phyloP scores from a whole-genome alignment of 2,113 vertebrate species.

The Phainopepla nitens region DNA sequence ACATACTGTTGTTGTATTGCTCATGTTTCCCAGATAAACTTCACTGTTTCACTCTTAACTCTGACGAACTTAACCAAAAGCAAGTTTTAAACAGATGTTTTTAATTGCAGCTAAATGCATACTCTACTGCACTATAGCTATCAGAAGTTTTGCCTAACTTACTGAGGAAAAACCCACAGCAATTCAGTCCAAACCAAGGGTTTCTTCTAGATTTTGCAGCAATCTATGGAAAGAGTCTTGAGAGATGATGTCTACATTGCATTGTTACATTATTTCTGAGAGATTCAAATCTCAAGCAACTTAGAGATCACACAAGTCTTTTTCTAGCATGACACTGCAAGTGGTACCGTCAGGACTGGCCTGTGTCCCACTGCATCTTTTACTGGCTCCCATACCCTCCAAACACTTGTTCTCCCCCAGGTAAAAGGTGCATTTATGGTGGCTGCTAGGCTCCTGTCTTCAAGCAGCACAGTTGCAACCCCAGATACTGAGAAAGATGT shows the following conservation, averaged over 20 bases:
- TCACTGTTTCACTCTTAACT: background rate
- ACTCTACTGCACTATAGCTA: background rate
- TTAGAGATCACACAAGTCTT: background rate
- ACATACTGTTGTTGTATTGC: background rate
- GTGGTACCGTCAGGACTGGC: background rate
- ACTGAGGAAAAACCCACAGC: background rate
- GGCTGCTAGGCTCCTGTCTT: background rate
- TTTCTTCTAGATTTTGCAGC: background rate
- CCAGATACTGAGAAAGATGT: background rate
- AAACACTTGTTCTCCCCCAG: background rate
- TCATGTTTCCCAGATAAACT: background rate
- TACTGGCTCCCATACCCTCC: background rate
- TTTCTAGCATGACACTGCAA: background rate
- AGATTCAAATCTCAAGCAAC: background rate
- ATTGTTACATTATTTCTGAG: background rate
- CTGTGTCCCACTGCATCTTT: background rate
- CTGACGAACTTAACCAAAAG: background rate
- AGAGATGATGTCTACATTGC: background rate
- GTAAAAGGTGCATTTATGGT: background rate
- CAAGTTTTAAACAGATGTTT: background rate
- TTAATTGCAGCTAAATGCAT: background rate
- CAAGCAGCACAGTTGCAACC: background rate
- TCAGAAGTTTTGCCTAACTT: background rate
- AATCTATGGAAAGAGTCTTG: background rate
- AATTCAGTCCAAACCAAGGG: background rate